These are phyloP conservation scores for Tauraco hartlaubi DNA, from an alignment of 2,797 vertebrate genomes.

Conservation along the genomic window DNA sequence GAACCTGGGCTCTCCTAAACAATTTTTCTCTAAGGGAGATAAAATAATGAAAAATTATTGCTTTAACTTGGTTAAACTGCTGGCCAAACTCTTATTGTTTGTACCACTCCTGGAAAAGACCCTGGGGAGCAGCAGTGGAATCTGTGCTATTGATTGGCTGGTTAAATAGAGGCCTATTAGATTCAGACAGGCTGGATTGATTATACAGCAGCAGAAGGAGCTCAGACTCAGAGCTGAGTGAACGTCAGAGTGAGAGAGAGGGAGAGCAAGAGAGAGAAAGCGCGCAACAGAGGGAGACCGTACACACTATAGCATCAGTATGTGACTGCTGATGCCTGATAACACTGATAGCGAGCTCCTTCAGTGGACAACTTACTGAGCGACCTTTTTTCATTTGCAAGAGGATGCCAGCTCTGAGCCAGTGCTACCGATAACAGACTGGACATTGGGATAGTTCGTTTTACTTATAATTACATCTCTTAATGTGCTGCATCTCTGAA, in stretches of 20 bases:
- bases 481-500: constrained; percentile 33
- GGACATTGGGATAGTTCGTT: constrained; percentile 80
- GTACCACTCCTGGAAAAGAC: constrained; percentile 70
- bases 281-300: background rate
- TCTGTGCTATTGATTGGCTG: constrained; percentile 83
- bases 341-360: constrained; percentile 68
- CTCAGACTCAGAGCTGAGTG: constrained; percentile 69
- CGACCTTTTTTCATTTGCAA: constrained; percentile 76
- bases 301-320: constrained; percentile 25
- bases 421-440: constrained; percentile 74
- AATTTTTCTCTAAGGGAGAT: constrained; percentile 22
- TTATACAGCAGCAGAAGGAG: constrained; percentile 77
- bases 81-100: constrained; percentile 78
- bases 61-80: constrained; percentile 60
- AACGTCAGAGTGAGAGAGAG: constrained; percentile 71
- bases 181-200: constrained; percentile 81
- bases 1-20: background rate
- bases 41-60: constrained; percentile 65
- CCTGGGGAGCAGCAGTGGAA: constrained; percentile 70
- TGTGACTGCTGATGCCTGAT: constrained; percentile 69
- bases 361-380: constrained; percentile 80
- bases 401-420: constrained; percentile 80
- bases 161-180: constrained; percentile 84
- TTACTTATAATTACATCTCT: constrained; percentile 41
- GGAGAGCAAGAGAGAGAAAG: constrained; percentile 12